Evolutionary conservation across 2,888 invertebrate species (phyloP).

Genomic region (Synergus gifuensis): DNA sequence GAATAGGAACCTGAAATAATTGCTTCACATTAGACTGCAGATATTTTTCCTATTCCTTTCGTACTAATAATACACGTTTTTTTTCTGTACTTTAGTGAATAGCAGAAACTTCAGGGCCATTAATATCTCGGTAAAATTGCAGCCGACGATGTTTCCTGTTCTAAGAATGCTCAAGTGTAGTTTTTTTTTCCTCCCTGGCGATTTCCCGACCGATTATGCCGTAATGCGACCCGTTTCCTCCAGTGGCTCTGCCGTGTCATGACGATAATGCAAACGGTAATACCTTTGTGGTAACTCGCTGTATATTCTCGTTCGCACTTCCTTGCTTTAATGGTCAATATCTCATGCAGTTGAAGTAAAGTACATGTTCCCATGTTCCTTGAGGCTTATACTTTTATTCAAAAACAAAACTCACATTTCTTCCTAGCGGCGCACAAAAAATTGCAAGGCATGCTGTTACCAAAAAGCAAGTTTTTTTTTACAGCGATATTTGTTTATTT

Average conservation of each 20-base stretch:
- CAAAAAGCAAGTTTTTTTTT: not conserved
- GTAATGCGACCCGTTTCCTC: conserved; percentile 46
- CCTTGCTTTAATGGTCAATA: conserved; percentile 49
- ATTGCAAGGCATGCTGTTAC: conserved; percentile 1
- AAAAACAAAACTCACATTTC: conserved; percentile 34
- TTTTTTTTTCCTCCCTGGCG: conserved; percentile 21
- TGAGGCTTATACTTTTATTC: conserved; percentile 36
- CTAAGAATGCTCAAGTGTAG: conserved; percentile 4
- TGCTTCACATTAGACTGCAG: not conserved
- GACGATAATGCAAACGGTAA: conserved; percentile 37
- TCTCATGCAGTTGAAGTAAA: conserved; percentile 43
- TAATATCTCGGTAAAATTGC: conserved; percentile 13
- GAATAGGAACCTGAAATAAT: not conserved
- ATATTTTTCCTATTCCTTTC: not conserved
- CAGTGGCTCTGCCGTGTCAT: conserved; percentile 34
- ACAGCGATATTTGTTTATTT: too few relatives aligned
- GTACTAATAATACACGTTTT: conserved; percentile 3
- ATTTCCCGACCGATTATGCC: conserved; percentile 33
- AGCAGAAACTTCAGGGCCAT: conserved; percentile 26
- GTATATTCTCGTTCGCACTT: conserved; percentile 51
- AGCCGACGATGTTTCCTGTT: conserved; percentile 21
- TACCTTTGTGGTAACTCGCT: conserved; percentile 46
- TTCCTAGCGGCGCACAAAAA: conserved; percentile 18
- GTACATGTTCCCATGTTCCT: conserved; percentile 44
- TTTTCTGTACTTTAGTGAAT: conserved; percentile 20